Base-by-base conservation (phyloP, 2,888 invertebrate species). In the Cantharis flavilabris region DNA sequence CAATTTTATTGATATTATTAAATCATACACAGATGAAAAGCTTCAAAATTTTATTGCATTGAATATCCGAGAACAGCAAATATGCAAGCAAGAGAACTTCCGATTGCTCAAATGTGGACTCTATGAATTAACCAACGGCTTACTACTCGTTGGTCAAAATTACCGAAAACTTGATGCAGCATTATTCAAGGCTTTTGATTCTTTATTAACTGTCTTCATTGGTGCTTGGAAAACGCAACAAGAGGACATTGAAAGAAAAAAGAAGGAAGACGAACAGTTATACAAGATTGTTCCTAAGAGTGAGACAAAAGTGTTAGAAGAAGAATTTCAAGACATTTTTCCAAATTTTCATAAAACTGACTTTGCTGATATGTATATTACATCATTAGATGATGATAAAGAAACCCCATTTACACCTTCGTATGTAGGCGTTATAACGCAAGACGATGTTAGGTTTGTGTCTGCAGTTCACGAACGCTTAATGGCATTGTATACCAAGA, bases 151-250 rank as follows among this genome's bases (percentile, higher is more conserved):
- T 13, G 89, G 90, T 18, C 87, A 87, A 63, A 82, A 82, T 81
- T 69, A 80, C 20, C 78, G 73, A 76, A 75, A 76, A 10, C 80
- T 87, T 28, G 81, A 85, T 77, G 80, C 75, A 74, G 80, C 79
- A 16, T 76, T 85, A 62, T 85, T 88, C 70, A 74, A 80, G 18
- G 80, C 90, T 1, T 90, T 94, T 65, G 89, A 91, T 75, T 86
- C 87, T 0, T 89, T 93, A 0, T 85, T 95, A 0, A 89, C 90
- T 72, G 89, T 91, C 64, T 91, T 96, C 71, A 93, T 94, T 20
- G 86, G 90, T 73, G 89, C 93, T 0, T 98, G 97, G 97, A 92
- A 93, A 83, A 90, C 92, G 76, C 95, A 96, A 82, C 93, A 96
- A 83, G 91, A 92, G 70, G 92, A 92, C 26, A 90, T 91, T 16